A percentile compares a stretch with the other conserved stretches of the same genome.
These are phyloP conservation scores for Hydrophis major DNA, from an alignment of 2,797 vertebrate genomes.

Conservation along the genomic window DNA sequence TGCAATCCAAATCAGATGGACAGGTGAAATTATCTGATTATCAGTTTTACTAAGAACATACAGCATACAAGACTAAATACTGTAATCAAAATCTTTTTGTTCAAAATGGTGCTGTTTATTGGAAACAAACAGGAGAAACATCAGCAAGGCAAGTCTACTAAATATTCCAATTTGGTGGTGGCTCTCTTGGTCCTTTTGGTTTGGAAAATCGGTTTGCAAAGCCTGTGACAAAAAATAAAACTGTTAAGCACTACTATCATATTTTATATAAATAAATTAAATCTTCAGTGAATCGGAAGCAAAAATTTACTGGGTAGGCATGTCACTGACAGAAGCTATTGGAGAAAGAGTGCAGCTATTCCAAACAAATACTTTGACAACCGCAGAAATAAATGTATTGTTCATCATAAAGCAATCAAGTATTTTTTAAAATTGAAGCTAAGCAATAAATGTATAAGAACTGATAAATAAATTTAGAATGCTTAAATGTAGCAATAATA, in stretches of 20 bases:
- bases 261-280: not conserved
- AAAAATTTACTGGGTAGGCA: not conserved
- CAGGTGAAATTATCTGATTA: not conserved
- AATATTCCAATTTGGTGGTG: slow-evolving; percentile 74
- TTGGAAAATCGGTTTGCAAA: slow-evolving; percentile 78
- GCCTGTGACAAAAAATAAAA: slow-evolving; percentile 63
- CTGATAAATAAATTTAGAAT: not conserved
- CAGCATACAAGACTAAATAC: slow-evolving; percentile 9
- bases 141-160: slow-evolving; percentile 52
- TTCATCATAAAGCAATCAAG: not conserved
- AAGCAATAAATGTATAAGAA: not conserved
- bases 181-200: slow-evolving; percentile 78
- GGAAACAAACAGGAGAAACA: not conserved
- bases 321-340: not conserved
- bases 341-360: not conserved
- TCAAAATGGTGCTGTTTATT: slow-evolving; percentile 19
- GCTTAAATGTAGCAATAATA: not conserved
- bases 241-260: not conserved
- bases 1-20: not conserved
- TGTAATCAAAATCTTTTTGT: slow-evolving; percentile 20
- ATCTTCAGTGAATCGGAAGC: not conserved
- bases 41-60: not conserved
- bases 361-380: not conserved
- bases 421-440: not conserved
- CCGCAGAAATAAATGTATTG: not conserved